Percentiles rank a stretch among this genome's conserved stretches.
Evolutionary conservation across 2,797 vertebrate species (phyloP).

Genomic region (Gephyroberyx darwinii): DNA sequence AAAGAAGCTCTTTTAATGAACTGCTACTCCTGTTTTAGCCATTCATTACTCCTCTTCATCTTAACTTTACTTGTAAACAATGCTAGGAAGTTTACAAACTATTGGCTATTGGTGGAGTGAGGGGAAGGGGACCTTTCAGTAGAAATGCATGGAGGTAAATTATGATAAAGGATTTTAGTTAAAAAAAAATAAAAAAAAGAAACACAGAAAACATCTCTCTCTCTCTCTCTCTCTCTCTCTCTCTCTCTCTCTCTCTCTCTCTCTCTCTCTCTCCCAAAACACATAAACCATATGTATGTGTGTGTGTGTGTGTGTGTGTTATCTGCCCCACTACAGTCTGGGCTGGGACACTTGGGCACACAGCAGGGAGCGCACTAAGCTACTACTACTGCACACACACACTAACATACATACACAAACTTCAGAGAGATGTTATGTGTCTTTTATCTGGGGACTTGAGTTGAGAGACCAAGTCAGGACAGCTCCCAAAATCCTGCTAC

Average conservation of each 20-base stretch:
- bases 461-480: slow-evolving; percentile 73
- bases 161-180: slow-evolving; percentile 3
- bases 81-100: no score
- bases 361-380: slow-evolving; percentile 78
- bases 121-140: no score
- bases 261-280: no score
- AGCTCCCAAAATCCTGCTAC: slow-evolving; percentile 76
- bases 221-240: no score
- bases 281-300: slow-evolving; percentile 7
- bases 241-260: no score
- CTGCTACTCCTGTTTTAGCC: no score
- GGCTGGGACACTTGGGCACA: slow-evolving; percentile 74
- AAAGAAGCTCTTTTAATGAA: no score
- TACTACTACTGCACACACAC: slow-evolving; percentile 55
- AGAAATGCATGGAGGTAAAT: not conserved
- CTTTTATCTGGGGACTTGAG: slow-evolving; percentile 80
- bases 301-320: slow-evolving; percentile 56
- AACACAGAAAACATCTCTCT: not conserved
- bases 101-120: no score
- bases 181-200: no score
- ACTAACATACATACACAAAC: slow-evolving; percentile 49
- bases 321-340: slow-evolving; percentile 80
- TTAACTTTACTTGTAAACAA: no score
- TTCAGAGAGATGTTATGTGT: slow-evolving; percentile 72
- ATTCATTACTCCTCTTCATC: no score